Conservation (phyloP, 2,797 vertebrate genomes). For the Phoxinus dragarum region DNA sequence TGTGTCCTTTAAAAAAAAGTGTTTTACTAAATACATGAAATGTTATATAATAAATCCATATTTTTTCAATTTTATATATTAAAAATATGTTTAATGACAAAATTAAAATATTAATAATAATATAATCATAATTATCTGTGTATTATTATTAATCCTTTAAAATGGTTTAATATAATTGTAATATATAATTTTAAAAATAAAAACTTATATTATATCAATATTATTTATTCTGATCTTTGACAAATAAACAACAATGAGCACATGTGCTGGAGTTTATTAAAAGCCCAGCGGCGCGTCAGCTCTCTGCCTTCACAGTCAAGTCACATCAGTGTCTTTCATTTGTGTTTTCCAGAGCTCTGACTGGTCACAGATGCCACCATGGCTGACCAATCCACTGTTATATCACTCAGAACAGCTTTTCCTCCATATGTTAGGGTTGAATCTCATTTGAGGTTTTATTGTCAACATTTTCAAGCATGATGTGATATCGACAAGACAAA, state of each 20-base stretch:
- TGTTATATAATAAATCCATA: neutral
- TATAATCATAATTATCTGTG: neutral
- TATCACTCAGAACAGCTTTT: constrained; percentile 24
- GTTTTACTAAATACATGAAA: neutral
- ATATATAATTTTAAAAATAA: neutral
- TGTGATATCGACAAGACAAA: neutral
- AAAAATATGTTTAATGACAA: neutral
- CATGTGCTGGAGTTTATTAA: neutral
- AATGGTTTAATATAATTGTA: neutral
- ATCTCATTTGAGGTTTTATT: neutral
- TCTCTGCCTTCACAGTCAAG: constrained; percentile 12
- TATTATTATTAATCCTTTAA: neutral
- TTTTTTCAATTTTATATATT: neutral
- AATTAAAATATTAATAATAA: too few species aligned
- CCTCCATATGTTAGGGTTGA: neutral
- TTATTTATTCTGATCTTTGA: neutral
- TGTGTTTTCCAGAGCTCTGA: constrained; percentile 20
- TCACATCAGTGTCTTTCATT: constrained; percentile 31
- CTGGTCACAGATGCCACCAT: constrained; percentile 21
- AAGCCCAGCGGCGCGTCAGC: neutral
- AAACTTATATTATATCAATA: neutral
- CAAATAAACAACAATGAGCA: neutral
- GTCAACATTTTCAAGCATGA: neutral
- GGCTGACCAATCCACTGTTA: constrained; percentile 27
- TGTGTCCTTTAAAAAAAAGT: neutral